A percentile compares a stretch with the other conserved stretches of the same genome.
Evolutionary conservation across 1,140 invertebrate species (phyloP).

Genomic region (Ceratina australensis): DNA sequence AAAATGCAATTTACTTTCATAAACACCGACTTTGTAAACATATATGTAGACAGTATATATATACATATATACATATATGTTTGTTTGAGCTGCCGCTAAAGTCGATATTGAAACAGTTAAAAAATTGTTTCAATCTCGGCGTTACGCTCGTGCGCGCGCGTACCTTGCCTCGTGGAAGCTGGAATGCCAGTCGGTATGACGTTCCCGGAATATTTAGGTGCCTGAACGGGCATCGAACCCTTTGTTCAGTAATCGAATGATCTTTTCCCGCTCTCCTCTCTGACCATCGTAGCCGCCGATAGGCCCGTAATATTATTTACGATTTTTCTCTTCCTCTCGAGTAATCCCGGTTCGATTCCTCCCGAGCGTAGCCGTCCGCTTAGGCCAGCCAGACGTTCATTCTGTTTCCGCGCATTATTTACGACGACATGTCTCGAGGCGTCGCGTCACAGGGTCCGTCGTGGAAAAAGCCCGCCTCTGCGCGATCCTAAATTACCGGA

Average conservation of each 20-base stretch:
- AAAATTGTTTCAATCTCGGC: background rate
- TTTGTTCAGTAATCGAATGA: background rate
- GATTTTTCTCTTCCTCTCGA: background rate
- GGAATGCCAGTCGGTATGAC: background rate
- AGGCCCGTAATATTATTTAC: conserved; percentile 6
- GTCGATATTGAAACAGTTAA: too few relatives aligned
- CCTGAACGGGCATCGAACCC: conserved; percentile 1
- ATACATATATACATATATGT: too few relatives aligned
- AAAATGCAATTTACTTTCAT: too few relatives aligned
- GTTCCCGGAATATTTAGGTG: conserved; percentile 22
- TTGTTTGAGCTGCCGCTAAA: too few relatives aligned
- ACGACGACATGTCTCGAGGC: conserved; percentile 8
- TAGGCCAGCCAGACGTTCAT: background rate
- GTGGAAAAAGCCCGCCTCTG: background rate
- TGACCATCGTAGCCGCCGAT: background rate
- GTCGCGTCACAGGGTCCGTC: background rate
- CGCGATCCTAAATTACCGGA: background rate
- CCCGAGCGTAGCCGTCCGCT: background rate
- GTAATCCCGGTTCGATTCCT: background rate
- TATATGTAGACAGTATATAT: too few relatives aligned
- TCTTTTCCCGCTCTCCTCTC: background rate
- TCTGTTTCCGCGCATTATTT: conserved; percentile 25
- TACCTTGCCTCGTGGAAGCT: background rate
- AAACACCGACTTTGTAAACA: too few relatives aligned
- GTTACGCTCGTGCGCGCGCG: background rate